Evolutionary conservation across 2,888 invertebrate genomes (phyloP), one percentile per base, ranked within the genome.

Genomic region (Amblyjoppa proteus): DNA sequence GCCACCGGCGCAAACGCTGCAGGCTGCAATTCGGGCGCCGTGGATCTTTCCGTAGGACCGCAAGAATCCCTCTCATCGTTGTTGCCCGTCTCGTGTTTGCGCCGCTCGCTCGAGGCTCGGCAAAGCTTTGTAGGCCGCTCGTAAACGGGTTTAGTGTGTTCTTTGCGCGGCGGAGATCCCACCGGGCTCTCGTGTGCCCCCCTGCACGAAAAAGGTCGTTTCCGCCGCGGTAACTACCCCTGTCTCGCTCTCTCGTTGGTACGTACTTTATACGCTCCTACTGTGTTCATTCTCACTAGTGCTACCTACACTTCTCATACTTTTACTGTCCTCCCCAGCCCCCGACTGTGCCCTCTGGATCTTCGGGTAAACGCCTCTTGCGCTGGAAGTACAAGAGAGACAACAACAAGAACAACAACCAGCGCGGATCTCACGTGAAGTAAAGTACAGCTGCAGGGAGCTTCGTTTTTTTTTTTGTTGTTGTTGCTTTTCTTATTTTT

Each of bases 71-170:
- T 75, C 28, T 64, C 75, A 5, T 64, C 49, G 75, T 51, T 49
- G 49, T 64, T 64, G 28, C 25, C 28, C 45, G 34, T 34, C 49
- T 64, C 34, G 5, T 20, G 53, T 49, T 56, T 41, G 53, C 56
- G 4, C 69, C 58, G 25, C 28, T 13, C 20, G 25, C 68, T 61
- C 16, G 51, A 56, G 78, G 69, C 68, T 45, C 31, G 13, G 49
- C 49, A 64, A 20, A 61, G 70, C 80, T 77, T 85, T 83, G 85
- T 85, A 84, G 69, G 64, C 51, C 45, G 84, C 75, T 87, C 89
- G 86, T 89, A 89, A 89, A 90, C 88, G 84, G 88, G 87, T 89
- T 88, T 87, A 87, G 31, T 83, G 56, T 85, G 80, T 81, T 79
- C 25, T 88, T 84, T 84, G 75, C 75, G 41, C 28, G 34, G n/a